Base-by-base conservation (phyloP, 2,113 vertebrate species). In the Pluvialis apricaria region DNA sequence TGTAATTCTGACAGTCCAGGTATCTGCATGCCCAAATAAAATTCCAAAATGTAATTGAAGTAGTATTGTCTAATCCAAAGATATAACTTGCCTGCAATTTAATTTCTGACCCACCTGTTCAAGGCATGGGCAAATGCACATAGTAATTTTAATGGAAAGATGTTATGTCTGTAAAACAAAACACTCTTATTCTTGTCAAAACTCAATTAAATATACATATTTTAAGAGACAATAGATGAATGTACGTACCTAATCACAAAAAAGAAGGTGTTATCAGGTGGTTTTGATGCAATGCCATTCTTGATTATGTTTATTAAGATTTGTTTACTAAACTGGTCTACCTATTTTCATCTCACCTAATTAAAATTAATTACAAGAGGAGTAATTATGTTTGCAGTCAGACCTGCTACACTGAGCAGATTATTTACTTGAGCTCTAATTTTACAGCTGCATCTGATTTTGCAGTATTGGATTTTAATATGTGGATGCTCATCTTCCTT, bases 361-460 rank as follows among this genome's bases (percentile, higher is more conserved):
- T 98, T 97, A 95, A 96, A 94, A 97, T 95, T 90, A 96, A 97
- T 98, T 97, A 94, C 94, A 96, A 68, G 47, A 88, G 70, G 42
- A 96, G 72, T 97, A 98, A 98, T 98, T 98, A 94, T 66, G 91
- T 97, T 98, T 96, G 73, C 81, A 95, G 72, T 95, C 88, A 94
- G 80, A 89, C 61, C 71, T 95, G 82, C 88, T 96, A 87, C 70
- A 75, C 78, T 94, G 55, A 96, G 84, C 32, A 97, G 95, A 98
- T 99, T 98, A 98, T 85, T 96, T 94, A 83, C 92, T 96, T 90
- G 90, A 93, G 95, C 92, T 92, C 88, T 98, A 97, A 98, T 98
- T 98, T 97, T 95, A 96, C 79, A 97, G 92, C 96, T 98, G 95
- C 93, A 89, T 95, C 86, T 96, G 94, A 93, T 92, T 96, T 95